A percentile compares a stretch with the other conserved stretches of the same genome.
phyloP scores from a whole-genome alignment of 2,888 invertebrate species.

The Epirrhoe tristata region DNA sequence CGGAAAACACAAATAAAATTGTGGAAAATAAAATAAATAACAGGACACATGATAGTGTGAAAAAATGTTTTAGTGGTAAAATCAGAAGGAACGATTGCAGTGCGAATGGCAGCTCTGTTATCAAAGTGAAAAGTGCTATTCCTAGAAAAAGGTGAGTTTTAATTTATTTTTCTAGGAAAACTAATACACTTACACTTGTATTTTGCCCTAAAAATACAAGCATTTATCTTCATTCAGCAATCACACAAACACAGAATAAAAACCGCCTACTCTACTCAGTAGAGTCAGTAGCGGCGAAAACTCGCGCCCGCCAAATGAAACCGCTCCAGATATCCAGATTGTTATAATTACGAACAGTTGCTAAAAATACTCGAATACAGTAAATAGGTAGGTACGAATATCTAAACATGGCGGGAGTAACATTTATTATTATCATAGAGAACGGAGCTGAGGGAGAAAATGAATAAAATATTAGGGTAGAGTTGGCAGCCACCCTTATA shows the following conservation, averaged over 20 bases:
- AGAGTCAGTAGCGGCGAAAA: constrained; percentile 11
- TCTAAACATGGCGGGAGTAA: constrained; percentile 14
- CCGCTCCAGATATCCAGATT: constrained; percentile 63
- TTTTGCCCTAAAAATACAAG: constrained; percentile 1
- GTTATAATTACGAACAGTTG: constrained; percentile 66
- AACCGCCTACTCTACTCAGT: constrained; percentile 35
- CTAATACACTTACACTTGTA: not conserved
- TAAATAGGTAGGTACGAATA: constrained; percentile 11
- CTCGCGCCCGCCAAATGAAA: constrained; percentile 47
- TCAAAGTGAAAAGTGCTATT: constrained; percentile 82
- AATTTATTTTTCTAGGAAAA: constrained; percentile 45
- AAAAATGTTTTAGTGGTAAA: constrained; percentile 65
- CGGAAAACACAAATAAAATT: constrained; percentile 61
- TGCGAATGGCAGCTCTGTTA: constrained; percentile 59
- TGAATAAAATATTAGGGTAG: not conserved
- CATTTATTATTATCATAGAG: not conserved
- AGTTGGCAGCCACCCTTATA: constrained; percentile 1
- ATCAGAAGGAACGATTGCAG: constrained; percentile 58
- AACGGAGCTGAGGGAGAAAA: not conserved
- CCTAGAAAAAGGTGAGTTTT: constrained; percentile 75
- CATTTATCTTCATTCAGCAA: not conserved
- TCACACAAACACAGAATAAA: not conserved
- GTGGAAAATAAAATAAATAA: constrained; percentile 50
- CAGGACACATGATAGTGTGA: constrained; percentile 55
- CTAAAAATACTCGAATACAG: constrained; percentile 53